Evolutionary conservation across 1,140 invertebrate genomes (phyloP).

Genomic region (Heterodera carotae): DNA sequence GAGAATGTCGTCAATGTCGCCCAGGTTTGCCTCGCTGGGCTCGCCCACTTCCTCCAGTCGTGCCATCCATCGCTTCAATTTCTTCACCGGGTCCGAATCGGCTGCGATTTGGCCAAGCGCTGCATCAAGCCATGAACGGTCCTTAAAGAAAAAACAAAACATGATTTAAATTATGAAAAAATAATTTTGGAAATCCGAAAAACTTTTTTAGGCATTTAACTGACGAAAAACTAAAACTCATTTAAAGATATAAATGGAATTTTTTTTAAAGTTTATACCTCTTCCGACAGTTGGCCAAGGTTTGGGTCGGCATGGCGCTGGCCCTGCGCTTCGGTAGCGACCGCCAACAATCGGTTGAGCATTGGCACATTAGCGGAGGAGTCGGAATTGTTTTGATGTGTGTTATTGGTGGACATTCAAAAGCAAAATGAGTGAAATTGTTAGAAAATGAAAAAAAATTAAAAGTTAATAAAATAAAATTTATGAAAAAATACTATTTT

Average conservation of each 20-base stretch:
- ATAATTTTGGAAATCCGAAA: background rate
- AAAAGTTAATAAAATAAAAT: too few species aligned
- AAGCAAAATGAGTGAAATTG: too few species aligned
- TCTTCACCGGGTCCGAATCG: conserved; percentile 30
- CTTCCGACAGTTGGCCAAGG: conserved; percentile 11
- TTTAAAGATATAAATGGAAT: background rate
- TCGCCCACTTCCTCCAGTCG: conserved; percentile 25
- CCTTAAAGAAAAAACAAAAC: background rate
- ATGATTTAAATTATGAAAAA: background rate
- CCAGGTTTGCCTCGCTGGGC: conserved; percentile 24
- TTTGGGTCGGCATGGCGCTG: background rate
- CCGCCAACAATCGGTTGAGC: conserved; percentile 23
- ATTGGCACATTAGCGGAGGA: conserved; percentile 7
- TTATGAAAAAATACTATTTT: too few species aligned
- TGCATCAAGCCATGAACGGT: conserved; percentile 27
- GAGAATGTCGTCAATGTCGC: conserved; percentile 26
- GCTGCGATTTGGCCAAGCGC: conserved; percentile 16
- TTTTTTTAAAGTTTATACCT: background rate
- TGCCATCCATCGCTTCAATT: conserved; percentile 30
- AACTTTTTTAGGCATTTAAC: too few species aligned
- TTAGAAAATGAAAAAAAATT: too few species aligned
- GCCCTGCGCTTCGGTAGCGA: conserved; percentile 25
- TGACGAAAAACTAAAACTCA: too few species aligned
- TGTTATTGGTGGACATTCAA: conserved; percentile 1
- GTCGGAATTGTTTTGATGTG: background rate